Conservation (phyloP, 2,797 vertebrate genomes). For the Peromyscus nudipes region DNA sequence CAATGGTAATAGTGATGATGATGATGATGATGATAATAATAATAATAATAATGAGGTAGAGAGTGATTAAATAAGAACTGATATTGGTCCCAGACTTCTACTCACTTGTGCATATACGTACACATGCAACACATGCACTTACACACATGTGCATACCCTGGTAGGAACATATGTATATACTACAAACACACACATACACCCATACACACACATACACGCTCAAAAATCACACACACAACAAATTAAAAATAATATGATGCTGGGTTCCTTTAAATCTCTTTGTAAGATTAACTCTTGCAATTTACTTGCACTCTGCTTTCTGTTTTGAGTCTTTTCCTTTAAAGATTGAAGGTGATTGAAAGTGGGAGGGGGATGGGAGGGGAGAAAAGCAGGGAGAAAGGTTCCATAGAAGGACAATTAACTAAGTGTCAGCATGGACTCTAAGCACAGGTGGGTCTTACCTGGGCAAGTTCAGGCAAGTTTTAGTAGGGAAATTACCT, state of each 20-base stretch:
- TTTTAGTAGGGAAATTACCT: constrained; percentile 52
- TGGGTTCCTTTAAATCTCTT: neutral
- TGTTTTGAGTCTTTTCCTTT: neutral
- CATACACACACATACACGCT: neutral
- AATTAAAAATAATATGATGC: neutral
- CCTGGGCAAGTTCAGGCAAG: neutral
- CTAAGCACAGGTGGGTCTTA: neutral
- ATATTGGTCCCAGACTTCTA: neutral
- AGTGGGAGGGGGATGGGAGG: neutral
- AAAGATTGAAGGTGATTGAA: neutral
- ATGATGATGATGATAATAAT: too few species aligned
- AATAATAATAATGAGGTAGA: neutral
- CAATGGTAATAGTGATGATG: neutral
- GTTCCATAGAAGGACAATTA: neutral
- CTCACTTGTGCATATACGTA: neutral
- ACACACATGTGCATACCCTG: neutral
- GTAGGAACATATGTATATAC: neutral
- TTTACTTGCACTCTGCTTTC: neutral
- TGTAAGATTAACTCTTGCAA: neutral
- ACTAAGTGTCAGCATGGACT: neutral
- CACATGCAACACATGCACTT: neutral
- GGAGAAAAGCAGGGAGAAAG: too few species aligned
- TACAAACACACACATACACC: neutral
- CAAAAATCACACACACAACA: neutral
- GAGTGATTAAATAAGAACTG: neutral